Percentiles rank a stretch among this genome's conserved stretches.
phyloP scores from a whole-genome alignment of 2,888 invertebrate species.

The Spatulosminthurus flaviceps region DNA sequence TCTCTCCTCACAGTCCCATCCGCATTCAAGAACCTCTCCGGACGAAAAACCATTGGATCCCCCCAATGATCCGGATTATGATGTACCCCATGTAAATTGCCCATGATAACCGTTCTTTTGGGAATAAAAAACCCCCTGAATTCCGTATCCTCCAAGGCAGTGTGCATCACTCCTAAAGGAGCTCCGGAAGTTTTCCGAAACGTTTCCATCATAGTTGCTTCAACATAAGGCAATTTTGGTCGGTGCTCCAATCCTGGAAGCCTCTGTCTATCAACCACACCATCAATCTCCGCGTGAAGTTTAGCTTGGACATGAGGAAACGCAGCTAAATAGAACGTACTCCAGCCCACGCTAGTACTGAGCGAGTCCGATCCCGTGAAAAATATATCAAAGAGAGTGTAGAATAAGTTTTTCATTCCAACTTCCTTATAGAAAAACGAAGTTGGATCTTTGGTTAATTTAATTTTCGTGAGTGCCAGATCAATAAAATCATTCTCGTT shows the following conservation, averaged over 20 bases:
- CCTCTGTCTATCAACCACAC: conserved; percentile 59
- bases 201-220: conserved; percentile 58
- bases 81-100: conserved; percentile 59
- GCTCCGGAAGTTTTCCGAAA: conserved; percentile 58
- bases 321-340: conserved; percentile 52
- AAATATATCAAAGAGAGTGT: conserved; percentile 59
- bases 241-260: conserved; percentile 33
- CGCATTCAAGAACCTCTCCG: conserved; percentile 39
- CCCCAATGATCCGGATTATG: conserved; percentile 58
- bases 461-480: conserved; percentile 59
- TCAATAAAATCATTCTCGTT: conserved; percentile 63
- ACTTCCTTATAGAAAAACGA: conserved; percentile 57
- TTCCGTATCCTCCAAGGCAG: conserved; percentile 53
- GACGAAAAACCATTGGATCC: conserved; percentile 43
- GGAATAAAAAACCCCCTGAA: conserved; percentile 54
- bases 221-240: conserved; percentile 53
- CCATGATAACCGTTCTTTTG: conserved; percentile 57
- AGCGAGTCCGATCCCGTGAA: conserved; percentile 61
- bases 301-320: conserved; percentile 54
- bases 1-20: conserved; percentile 59
- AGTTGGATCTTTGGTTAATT: conserved; percentile 52
- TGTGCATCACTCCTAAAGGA: conserved; percentile 60
- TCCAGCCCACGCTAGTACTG: conserved; percentile 59
- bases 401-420: conserved; percentile 59
- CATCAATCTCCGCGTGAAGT: conserved; percentile 64